phyloP scores from a whole-genome alignment of 2,113 vertebrate genomes.

The Copsychus sechellarum region DNA sequence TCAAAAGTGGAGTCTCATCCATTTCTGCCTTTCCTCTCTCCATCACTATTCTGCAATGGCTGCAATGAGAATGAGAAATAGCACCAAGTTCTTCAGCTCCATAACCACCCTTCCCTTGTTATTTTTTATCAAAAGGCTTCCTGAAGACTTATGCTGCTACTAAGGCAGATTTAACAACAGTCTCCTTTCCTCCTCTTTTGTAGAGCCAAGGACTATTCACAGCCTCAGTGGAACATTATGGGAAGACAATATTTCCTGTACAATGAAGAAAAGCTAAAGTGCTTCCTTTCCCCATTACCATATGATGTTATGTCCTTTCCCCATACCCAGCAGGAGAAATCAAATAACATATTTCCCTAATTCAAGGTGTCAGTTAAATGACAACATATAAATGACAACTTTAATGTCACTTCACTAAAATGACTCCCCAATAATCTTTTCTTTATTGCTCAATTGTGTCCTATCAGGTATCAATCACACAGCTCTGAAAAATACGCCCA shows the following conservation, averaged over 20 bases:
- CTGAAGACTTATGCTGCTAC: not conserved
- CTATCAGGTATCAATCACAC: not conserved
- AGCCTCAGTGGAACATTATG: not conserved
- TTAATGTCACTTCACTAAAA: conserved; percentile 1
- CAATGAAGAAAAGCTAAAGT: not conserved
- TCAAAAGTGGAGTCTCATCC: not conserved
- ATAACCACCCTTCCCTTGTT: not conserved
- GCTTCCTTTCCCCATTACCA: not conserved
- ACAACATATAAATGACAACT: conserved; percentile 23
- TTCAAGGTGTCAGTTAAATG: not conserved
- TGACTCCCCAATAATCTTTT: not conserved
- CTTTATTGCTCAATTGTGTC: not conserved
- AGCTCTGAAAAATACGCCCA: not conserved
- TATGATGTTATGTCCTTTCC: not conserved
- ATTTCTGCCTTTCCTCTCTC: not conserved
- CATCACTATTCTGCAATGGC: not conserved
- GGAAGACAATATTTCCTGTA: not conserved
- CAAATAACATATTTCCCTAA: not conserved
- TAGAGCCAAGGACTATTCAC: not conserved
- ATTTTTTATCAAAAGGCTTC: not conserved
- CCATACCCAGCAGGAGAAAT: not conserved
- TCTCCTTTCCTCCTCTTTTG: not conserved
- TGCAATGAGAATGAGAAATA: not conserved
- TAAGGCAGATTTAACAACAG: not conserved
- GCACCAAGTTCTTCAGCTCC: not conserved